A percentile compares a stretch with the other conserved stretches of the same genome.
phyloP scores from a whole-genome alignment of 2,888 invertebrate species.

The Monopis laevigella region DNA sequence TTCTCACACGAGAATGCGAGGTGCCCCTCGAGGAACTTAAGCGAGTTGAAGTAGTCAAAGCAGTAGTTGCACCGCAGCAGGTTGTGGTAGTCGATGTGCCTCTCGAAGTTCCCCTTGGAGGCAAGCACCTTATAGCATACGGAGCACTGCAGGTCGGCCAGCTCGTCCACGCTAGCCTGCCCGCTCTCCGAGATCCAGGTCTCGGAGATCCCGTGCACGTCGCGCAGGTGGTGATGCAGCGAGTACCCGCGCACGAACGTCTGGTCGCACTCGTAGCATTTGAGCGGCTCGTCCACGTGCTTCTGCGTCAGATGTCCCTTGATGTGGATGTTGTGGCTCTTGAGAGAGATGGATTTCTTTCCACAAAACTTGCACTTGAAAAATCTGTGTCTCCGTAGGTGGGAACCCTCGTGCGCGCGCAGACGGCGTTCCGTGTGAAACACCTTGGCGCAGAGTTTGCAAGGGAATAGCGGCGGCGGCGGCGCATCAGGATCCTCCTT shows the following conservation, averaged over 20 bases:
- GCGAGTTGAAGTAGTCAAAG: constrained; percentile 51
- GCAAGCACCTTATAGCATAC: constrained; percentile 54
- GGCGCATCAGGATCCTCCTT: constrained; percentile 57
- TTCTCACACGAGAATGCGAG: constrained; percentile 52
- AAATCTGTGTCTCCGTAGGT: constrained; percentile 49
- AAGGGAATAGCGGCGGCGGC: constrained; percentile 40
- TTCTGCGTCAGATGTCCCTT: constrained; percentile 50
- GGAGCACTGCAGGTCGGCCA: constrained; percentile 55
- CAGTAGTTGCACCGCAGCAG: constrained; percentile 59
- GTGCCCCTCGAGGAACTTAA: constrained; percentile 54
- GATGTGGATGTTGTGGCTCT: constrained; percentile 48
- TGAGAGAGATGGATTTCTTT: constrained; percentile 47
- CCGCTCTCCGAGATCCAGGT: constrained; percentile 52
- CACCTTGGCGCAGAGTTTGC: constrained; percentile 54
- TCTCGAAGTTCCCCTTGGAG: constrained; percentile 54
- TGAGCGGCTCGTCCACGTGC: constrained; percentile 44
- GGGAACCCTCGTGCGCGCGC: constrained; percentile 45
- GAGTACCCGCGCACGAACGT: constrained; percentile 48
- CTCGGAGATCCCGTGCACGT: constrained; percentile 45
- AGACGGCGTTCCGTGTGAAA: constrained; percentile 45
- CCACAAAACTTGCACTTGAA: constrained; percentile 60
- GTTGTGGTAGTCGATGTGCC: constrained; percentile 61
- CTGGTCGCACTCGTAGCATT: constrained; percentile 49
- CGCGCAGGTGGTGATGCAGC: constrained; percentile 50
- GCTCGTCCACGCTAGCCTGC: constrained; percentile 34